These are phyloP conservation scores for Lophius americanus DNA, from an alignment of 2,797 vertebrate genomes.

Conservation along the genomic window DNA sequence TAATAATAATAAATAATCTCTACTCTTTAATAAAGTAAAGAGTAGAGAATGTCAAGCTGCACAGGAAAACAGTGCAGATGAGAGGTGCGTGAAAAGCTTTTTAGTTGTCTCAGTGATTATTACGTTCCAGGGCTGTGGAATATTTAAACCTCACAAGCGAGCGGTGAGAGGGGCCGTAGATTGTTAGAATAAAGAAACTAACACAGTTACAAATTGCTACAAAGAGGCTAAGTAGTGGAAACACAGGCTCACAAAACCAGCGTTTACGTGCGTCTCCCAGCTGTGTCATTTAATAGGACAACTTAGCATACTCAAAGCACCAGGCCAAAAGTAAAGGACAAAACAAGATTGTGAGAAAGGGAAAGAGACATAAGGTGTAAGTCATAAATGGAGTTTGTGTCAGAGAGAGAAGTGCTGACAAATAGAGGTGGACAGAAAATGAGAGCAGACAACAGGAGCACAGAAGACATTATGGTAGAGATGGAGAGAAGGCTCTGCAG, in stretches of 20 bases:
- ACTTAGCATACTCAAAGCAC: slow-evolving; percentile 39
- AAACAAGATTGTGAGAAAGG: slow-evolving; percentile 39
- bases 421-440: slow-evolving; percentile 59
- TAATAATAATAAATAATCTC: no score
- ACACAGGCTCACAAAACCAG: slow-evolving; percentile 14
- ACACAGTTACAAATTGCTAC: slow-evolving; percentile 10
- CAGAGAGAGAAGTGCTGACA: slow-evolving; percentile 53
- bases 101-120: slow-evolving; percentile 15
- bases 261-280: slow-evolving; percentile 15
- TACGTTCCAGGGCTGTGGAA: slow-evolving; percentile 19
- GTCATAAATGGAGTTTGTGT: slow-evolving; percentile 35
- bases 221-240: not conserved
- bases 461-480: slow-evolving; percentile 44
- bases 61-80: not conserved
- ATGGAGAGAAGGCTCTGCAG: slow-evolving; percentile 44
- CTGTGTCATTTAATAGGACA: slow-evolving; percentile 36
- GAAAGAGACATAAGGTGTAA: slow-evolving; percentile 9
- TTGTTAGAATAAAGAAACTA: slow-evolving; percentile 7
- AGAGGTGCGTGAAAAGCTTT: not conserved
- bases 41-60: not conserved
- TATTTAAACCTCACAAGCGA: slow-evolving; percentile 10
- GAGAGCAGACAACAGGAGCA: slow-evolving; percentile 38
- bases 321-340: slow-evolving; percentile 34
- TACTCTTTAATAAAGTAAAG: not conserved
- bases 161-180: slow-evolving; percentile 7